phyloP scores from a whole-genome alignment of 1,140 invertebrate species.

The Microplitis mediator region DNA sequence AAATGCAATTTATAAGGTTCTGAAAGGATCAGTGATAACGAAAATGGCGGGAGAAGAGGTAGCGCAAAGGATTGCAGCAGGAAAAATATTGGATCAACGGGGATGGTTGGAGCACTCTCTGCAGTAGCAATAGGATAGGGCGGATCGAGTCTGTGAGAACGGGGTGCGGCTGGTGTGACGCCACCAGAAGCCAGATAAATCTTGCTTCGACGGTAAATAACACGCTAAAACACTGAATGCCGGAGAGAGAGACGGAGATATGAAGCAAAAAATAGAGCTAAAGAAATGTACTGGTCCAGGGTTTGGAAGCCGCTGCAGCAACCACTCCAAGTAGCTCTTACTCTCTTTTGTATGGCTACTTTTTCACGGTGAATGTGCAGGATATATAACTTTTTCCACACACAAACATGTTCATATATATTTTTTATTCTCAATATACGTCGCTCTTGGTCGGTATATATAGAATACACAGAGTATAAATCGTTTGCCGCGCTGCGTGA shows the following conservation, averaged over 20 bases:
- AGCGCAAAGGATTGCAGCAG: neutral
- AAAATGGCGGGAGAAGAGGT: neutral
- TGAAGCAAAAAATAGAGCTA: conserved; percentile 29
- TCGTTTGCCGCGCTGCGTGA: conserved; percentile 22
- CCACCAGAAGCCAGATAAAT: conserved; percentile 37
- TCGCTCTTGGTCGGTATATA: neutral
- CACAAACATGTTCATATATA: neutral
- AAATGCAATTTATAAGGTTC: neutral
- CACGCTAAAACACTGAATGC: conserved; percentile 34
- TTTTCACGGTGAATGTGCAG: conserved; percentile 22
- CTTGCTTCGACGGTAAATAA: conserved; percentile 37
- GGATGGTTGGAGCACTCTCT: conserved; percentile 8
- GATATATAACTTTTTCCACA: conserved; percentile 8
- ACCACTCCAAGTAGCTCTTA: conserved; percentile 16
- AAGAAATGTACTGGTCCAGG: conserved; percentile 8
- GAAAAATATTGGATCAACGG: conserved; percentile 18
- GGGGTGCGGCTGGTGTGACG: conserved; percentile 29
- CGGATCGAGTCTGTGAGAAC: conserved; percentile 19
- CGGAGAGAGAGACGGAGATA: conserved; percentile 21
- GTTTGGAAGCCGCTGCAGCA: neutral
- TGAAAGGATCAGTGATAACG: neutral
- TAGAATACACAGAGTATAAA: conserved; percentile 21
- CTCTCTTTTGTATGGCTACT: conserved; percentile 1
- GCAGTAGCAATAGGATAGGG: conserved; percentile 7
- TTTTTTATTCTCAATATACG: neutral